Percentiles rank a stretch among this genome's conserved stretches.
phyloP scores from a whole-genome alignment of 2,113 vertebrate genomes.

The Tragelaphus strepsiceros region DNA sequence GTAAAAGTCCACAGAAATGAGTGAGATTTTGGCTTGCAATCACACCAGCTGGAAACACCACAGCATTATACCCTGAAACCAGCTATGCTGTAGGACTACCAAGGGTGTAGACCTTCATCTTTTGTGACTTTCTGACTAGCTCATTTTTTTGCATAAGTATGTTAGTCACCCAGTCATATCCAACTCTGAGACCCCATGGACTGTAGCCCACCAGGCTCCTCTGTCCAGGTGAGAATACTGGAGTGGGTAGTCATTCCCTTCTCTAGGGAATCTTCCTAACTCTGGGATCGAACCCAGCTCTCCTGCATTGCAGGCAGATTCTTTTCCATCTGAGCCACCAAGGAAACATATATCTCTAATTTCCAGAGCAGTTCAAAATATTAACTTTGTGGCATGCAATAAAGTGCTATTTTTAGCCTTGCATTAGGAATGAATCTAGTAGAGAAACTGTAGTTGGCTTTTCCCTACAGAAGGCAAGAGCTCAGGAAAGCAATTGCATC shows the following conservation, averaged over 20 bases:
- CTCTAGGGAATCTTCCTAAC: not conserved
- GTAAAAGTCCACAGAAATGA: not conserved
- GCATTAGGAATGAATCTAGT: not conserved
- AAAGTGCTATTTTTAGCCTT: not conserved
- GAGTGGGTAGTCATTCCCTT: not conserved
- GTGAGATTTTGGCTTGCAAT: not conserved
- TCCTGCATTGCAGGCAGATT: not conserved
- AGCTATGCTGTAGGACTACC: fast-evolving
- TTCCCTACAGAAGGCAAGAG: not conserved
- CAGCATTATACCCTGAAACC: not conserved
- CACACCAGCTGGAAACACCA: not conserved
- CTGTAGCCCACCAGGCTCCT: not conserved
- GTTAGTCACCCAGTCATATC: not conserved
- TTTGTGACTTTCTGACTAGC: not conserved
- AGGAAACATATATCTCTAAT: not conserved
- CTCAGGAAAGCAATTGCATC: not conserved
- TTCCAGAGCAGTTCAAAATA: slow-evolving; percentile 5
- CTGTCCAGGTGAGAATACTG: not conserved
- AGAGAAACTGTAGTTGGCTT: not conserved
- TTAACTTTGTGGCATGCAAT: not conserved
- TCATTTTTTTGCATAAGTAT: not conserved
- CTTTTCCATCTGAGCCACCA: not conserved
- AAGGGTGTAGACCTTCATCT: not conserved
- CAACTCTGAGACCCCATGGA: not conserved
- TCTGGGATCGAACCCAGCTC: not conserved